A percentile compares a stretch with the other conserved stretches of the same genome.
Conservation (phyloP, 2,888 invertebrate genomes). For the Neelides folsomi region DNA sequence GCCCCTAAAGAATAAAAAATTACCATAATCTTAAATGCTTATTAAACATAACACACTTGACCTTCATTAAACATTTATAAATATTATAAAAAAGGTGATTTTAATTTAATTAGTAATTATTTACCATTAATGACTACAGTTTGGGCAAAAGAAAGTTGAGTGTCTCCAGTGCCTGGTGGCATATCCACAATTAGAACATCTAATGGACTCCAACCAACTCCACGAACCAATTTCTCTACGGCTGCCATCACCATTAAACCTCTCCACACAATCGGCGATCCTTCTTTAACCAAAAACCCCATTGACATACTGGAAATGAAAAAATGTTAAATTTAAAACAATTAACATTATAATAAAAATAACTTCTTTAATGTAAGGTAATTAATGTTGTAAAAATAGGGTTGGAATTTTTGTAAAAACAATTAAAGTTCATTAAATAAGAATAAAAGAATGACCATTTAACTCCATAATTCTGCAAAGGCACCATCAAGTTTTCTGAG, state of each 20-base stretch:
- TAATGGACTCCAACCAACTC: conserved; percentile 76
- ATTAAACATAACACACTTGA: not conserved
- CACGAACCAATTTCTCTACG: conserved; percentile 64
- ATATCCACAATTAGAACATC: conserved; percentile 86
- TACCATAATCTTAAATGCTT: not conserved
- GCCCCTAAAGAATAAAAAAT: conserved; percentile 47
- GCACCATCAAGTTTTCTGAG: conserved; percentile 64
- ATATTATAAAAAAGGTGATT: not conserved
- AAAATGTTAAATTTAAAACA: conserved; percentile 2
- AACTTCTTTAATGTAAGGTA: too few species aligned
- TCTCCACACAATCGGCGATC: conserved; percentile 81
- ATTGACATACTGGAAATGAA: conserved; percentile 75
- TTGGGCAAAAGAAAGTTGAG: conserved; percentile 79
- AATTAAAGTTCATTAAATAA: not conserved
- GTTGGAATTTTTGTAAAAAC: not conserved
- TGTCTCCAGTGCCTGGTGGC: conserved; percentile 94
- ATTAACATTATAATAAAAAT: not conserved
- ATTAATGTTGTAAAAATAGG: not conserved
- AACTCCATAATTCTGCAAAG: conserved; percentile 76
- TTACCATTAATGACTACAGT: conserved; percentile 68
- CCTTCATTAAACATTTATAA: not conserved
- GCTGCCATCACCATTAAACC: conserved; percentile 96
- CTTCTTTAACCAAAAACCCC: conserved; percentile 76
- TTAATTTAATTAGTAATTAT: not conserved
- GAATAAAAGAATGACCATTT: conserved; percentile 57